phyloP scores from a whole-genome alignment of 2,113 vertebrate genomes.

The Chitala chitala region DNA sequence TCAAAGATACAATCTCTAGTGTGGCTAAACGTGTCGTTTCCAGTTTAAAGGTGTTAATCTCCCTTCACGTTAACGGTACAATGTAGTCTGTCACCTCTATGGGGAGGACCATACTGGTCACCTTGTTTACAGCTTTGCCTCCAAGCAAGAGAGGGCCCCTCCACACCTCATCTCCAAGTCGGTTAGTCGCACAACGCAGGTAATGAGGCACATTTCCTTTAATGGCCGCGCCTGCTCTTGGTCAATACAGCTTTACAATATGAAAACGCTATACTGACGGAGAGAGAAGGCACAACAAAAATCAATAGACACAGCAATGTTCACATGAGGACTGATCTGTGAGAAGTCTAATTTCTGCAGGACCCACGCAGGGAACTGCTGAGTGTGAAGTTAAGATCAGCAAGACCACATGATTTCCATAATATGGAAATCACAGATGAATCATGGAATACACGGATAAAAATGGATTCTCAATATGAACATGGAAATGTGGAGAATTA shows the following conservation, averaged over 20 bases:
- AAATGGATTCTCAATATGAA: slow-evolving; percentile 17
- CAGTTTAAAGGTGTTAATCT: too few species aligned
- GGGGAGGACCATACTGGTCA: too few species aligned
- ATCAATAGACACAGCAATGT: slow-evolving; percentile 32
- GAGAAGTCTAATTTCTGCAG: neutral
- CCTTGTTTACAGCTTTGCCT: neutral
- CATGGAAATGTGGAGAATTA: neutral
- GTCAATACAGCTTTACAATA: slow-evolving; percentile 31
- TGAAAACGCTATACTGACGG: slow-evolving; percentile 41
- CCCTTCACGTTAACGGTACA: too few species aligned
- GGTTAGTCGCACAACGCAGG: too few species aligned
- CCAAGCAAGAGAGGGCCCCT: neutral
- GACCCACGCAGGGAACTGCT: slow-evolving; percentile 11
- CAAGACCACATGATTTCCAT: too few species aligned
- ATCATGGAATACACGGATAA: slow-evolving; percentile 21
- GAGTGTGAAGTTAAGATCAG: too few species aligned
- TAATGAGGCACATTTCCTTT: too few species aligned
- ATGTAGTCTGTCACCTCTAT: too few species aligned
- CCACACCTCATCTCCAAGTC: neutral
- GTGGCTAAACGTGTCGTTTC: too few species aligned
- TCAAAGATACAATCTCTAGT: too few species aligned
- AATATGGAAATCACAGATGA: slow-evolving; percentile 10
- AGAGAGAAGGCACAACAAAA: slow-evolving; percentile 33
- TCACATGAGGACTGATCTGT: slow-evolving; percentile 29
- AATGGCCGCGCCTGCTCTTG: too few species aligned